Conservation (phyloP, 2,888 invertebrate species). For the Plebejus argus region DNA sequence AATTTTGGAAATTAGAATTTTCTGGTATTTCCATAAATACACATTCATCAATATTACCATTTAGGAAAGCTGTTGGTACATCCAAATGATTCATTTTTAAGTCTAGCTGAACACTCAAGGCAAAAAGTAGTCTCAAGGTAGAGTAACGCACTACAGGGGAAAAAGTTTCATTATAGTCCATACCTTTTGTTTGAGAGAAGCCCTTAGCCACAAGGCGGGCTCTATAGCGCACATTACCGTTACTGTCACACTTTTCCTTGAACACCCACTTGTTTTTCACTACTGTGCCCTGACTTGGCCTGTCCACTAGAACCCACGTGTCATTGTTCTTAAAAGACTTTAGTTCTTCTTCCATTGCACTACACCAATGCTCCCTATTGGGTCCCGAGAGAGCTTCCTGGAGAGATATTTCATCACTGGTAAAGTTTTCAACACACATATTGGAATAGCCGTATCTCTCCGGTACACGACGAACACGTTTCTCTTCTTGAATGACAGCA, state of each 20-base stretch:
- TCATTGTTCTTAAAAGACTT: not conserved
- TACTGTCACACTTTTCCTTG: not conserved
- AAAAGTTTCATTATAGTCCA: slow-evolving; percentile 4
- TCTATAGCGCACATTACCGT: not conserved
- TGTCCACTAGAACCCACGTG: not conserved
- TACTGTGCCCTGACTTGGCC: not conserved
- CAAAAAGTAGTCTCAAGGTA: not conserved
- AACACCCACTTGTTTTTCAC: not conserved
- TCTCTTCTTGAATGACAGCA: not conserved
- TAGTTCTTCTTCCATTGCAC: not conserved
- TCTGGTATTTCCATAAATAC: not conserved
- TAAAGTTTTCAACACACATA: too few species aligned
- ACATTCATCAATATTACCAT: not conserved
- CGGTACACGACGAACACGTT: slow-evolving; percentile 14
- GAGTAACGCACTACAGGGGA: not conserved
- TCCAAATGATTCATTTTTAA: slow-evolving; percentile 1
- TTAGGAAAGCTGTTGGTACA: slow-evolving; percentile 10
- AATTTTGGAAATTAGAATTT: not conserved
- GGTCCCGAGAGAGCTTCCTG: too few species aligned
- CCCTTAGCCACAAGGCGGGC: not conserved
- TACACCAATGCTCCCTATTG: slow-evolving; percentile 23
- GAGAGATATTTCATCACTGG: too few species aligned
- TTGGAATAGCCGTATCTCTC: not conserved
- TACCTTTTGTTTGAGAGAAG: not conserved
- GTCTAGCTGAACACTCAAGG: not conserved